phyloP scores from a whole-genome alignment of 2,888 invertebrate genomes.

The Diadromus collaris region DNA sequence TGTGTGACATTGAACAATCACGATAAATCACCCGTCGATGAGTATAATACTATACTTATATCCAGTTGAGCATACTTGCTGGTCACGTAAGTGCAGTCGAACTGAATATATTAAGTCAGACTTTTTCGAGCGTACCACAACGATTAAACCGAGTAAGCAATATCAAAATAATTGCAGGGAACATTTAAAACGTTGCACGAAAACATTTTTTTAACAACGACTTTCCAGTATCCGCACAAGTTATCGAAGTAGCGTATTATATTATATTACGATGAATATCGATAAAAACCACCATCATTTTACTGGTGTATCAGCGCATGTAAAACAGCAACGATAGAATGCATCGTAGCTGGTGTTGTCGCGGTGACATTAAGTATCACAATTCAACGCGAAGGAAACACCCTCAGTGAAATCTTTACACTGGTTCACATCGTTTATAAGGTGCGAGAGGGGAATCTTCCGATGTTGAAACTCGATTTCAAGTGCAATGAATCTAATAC shows the following conservation, averaged over 20 bases:
- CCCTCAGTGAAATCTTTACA: background rate
- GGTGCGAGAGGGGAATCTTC: background rate
- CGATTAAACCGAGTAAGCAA: slow-evolving; percentile 8
- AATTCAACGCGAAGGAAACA: slow-evolving; percentile 22
- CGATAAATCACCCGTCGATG: slow-evolving; percentile 24
- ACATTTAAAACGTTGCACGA: background rate
- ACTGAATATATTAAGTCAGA: slow-evolving; percentile 36
- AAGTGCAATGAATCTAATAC: slow-evolving; percentile 61
- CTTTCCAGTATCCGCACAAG: background rate
- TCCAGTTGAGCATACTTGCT: slow-evolving; percentile 26
- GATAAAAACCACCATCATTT: background rate
- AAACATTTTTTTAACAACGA: background rate
- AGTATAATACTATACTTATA: slow-evolving; percentile 26
- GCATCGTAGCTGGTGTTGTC: background rate
- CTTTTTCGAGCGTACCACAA: slow-evolving; percentile 30
- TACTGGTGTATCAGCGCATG: background rate
- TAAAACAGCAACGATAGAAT: background rate
- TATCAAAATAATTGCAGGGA: background rate
- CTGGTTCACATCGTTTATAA: background rate
- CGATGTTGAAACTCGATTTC: background rate
- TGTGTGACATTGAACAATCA: background rate
- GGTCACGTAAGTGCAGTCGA: slow-evolving; percentile 4
- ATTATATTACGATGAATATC: background rate
- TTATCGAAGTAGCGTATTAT: background rate
- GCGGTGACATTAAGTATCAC: slow-evolving; percentile 24